Conservation (phyloP, 1,140 invertebrate genomes). For the Sminthurinus signatus region DNA sequence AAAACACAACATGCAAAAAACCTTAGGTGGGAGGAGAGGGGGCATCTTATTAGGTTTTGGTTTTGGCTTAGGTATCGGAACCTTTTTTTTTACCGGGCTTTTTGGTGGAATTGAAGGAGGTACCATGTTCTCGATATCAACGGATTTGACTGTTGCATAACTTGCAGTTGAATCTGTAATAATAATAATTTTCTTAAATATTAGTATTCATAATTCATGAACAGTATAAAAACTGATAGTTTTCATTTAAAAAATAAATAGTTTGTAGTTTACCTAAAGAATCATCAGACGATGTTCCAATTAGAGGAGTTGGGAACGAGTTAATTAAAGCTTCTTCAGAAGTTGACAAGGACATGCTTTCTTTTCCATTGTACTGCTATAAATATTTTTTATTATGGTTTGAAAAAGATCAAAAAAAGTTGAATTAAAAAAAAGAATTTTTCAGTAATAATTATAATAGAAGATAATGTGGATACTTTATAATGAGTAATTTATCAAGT, state of each 20-base stretch:
- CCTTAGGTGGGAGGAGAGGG: no score
- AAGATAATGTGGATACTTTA: no score
- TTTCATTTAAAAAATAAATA: no score
- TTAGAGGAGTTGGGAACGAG: not conserved
- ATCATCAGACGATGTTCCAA: constrained; percentile 37
- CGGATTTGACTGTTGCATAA: constrained; percentile 43
- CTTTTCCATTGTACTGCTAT: not conserved
- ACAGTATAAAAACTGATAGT: no score
- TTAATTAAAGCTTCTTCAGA: constrained; percentile 17
- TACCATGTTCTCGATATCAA: constrained; percentile 20
- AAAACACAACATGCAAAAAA: no score
- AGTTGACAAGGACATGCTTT: constrained; percentile 24
- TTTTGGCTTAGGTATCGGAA: constrained; percentile 6
- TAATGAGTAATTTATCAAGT: not conserved
- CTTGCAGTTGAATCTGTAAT: constrained; percentile 43
- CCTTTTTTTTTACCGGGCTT: constrained; percentile 10
- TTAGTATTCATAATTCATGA: no score
- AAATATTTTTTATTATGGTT: no score
- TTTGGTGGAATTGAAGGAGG: constrained; percentile 4
- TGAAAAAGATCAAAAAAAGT: no score
- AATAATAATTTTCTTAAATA: no score
- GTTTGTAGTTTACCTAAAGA: no score
- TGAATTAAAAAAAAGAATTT: no score
- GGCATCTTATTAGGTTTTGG: no score
- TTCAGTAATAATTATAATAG: not conserved